Evolutionary conservation across 2,888 invertebrate species (phyloP).

Genomic region (Pristionchus entomophagus): DNA sequence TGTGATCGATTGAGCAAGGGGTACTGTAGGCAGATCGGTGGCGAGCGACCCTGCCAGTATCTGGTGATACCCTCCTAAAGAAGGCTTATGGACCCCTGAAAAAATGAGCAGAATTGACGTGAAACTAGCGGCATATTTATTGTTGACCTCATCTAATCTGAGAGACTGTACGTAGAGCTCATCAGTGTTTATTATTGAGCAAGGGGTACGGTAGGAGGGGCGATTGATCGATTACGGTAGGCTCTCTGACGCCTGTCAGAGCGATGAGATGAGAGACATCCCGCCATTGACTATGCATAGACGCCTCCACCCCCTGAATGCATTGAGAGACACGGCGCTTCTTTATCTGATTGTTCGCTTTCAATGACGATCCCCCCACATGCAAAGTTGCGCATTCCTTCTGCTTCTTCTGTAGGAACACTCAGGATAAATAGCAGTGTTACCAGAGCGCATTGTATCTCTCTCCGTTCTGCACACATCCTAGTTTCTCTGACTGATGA

Average conservation of each 20-base stretch:
- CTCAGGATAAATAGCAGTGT: background rate
- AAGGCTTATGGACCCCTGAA: too few relatives aligned
- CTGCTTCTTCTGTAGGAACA: background rate
- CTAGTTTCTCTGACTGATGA: too few relatives aligned
- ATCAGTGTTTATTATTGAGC: too few relatives aligned
- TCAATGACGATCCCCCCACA: background rate
- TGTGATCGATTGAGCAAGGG: too few relatives aligned
- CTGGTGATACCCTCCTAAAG: too few relatives aligned
- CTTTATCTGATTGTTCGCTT: slow-evolving; percentile 1
- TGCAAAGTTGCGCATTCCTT: background rate
- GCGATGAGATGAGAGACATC: background rate
- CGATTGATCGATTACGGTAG: background rate
- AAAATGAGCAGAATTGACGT: too few relatives aligned
- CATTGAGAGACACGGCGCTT: background rate
- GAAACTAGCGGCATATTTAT: too few relatives aligned
- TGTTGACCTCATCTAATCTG: too few relatives aligned
- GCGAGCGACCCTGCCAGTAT: too few relatives aligned
- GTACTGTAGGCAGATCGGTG: background rate
- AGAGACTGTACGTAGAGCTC: too few relatives aligned
- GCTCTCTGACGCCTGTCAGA: background rate
- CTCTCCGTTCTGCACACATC: background rate
- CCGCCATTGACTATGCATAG: slow-evolving; percentile 19
- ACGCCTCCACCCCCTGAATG: background rate
- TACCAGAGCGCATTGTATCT: background rate
- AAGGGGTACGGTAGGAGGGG: background rate